These are phyloP conservation scores for Actenoides lindsayi DNA, from an alignment of 2,113 vertebrate genomes.

Conservation along the genomic window DNA sequence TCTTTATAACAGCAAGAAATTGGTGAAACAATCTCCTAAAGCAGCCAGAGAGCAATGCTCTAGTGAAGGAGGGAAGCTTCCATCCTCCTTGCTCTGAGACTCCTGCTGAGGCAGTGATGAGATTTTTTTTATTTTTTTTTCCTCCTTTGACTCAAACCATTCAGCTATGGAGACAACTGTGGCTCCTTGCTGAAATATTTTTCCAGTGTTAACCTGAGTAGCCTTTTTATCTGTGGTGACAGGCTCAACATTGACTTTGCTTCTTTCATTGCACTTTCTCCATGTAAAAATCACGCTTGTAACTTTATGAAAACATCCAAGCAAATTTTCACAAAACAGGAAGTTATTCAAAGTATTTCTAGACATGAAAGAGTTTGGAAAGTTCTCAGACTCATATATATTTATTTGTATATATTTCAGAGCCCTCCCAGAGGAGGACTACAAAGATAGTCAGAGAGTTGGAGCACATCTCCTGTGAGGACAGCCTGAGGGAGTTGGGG, in stretches of 20 bases:
- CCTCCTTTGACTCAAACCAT: not conserved
- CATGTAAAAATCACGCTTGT: not conserved
- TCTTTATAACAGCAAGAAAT: not conserved
- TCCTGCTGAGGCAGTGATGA: not conserved
- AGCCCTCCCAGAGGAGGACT: no score
- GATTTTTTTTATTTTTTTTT: not conserved
- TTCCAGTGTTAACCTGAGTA: not conserved
- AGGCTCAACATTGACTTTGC: not conserved
- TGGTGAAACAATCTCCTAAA: not conserved
- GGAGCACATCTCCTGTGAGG: no score
- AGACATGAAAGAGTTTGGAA: not conserved
- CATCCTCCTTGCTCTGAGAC: not conserved
- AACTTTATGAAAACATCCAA: not conserved
- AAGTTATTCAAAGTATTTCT: not conserved
- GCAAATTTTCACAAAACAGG: not conserved
- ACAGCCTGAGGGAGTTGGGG: no score
- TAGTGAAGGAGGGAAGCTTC: not conserved
- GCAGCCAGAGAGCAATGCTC: not conserved
- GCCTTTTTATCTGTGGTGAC: not conserved
- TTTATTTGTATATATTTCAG: no score
- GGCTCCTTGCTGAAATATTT: not conserved
- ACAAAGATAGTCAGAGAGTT: no score
- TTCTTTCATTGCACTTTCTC: not conserved
- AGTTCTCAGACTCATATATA: not conserved
- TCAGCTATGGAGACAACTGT: not conserved